A percentile compares a stretch with the other conserved stretches of the same genome.
Conservation (phyloP, 2,113 vertebrate species). For the Acinonyx jubatus region DNA sequence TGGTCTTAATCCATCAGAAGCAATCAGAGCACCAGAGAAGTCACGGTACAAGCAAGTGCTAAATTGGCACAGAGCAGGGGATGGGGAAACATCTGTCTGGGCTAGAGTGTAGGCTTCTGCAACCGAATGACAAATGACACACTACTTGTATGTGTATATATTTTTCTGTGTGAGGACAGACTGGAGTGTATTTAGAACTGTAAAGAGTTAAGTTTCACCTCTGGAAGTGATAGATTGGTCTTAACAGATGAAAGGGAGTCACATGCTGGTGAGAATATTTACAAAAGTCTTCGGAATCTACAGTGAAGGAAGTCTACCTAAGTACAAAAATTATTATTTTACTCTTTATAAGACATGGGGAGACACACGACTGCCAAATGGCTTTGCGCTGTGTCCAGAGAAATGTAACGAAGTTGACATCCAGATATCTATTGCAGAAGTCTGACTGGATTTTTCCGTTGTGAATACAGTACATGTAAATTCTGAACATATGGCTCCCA, state of each 20-base stretch:
- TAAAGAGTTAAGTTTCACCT: slow-evolving; percentile 64
- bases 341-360: slow-evolving; percentile 45
- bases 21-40: slow-evolving; percentile 21
- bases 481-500: slow-evolving; percentile 77
- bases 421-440: slow-evolving; percentile 72
- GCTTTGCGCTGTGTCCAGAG: slow-evolving; percentile 63
- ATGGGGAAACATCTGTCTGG: slow-evolving; percentile 34
- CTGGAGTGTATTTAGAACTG: slow-evolving; percentile 59
- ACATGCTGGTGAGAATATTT: slow-evolving; percentile 55
- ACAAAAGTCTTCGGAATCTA: slow-evolving; percentile 59
- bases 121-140: slow-evolving; percentile 49
- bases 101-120: slow-evolving; percentile 33
- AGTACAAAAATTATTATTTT: slow-evolving; percentile 58
- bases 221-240: slow-evolving; percentile 52
- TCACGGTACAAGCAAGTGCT: slow-evolving; percentile 44
- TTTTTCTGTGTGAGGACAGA: slow-evolving; percentile 32
- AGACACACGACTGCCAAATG: slow-evolving; percentile 70
- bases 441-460: slow-evolving; percentile 74
- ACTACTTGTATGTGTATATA: neutral
- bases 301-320: slow-evolving; percentile 57
- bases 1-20: slow-evolving; percentile 22
- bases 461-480: slow-evolving; percentile 64
- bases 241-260: slow-evolving; percentile 54
- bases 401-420: slow-evolving; percentile 65
- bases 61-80: slow-evolving; percentile 15